phyloP scores from a whole-genome alignment of 2,113 vertebrate genomes.

The Alligator sinensis region DNA sequence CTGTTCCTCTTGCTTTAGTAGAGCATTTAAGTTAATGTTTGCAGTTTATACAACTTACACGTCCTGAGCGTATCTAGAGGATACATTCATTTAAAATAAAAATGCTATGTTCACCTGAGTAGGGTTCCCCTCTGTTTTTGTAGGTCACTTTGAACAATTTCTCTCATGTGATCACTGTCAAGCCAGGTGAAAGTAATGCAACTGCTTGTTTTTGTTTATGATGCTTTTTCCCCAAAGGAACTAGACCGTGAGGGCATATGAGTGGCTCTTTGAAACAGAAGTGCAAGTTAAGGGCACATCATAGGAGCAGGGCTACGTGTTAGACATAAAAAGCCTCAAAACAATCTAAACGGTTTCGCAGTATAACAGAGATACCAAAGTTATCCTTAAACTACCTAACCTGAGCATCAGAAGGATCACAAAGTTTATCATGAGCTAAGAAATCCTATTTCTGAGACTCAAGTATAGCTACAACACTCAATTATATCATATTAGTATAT shows the following conservation, averaged over 20 bases:
- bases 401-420: too few species aligned
- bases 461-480: too few species aligned
- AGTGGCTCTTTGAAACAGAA: not conserved
- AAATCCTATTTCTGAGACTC: too few species aligned
- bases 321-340: not conserved
- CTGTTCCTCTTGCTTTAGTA: not conserved
- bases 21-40: not conserved
- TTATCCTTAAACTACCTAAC: too few species aligned
- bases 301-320: not conserved
- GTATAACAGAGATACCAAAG: too few species aligned
- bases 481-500: not conserved
- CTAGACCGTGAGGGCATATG: not conserved
- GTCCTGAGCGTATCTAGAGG: not conserved
- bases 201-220: not conserved
- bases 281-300: not conserved
- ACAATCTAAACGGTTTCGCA: not conserved
- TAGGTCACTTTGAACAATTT: not conserved
- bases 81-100: not conserved
- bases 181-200: not conserved
- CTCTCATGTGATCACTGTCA: not conserved
- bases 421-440: too few species aligned
- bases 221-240: not conserved
- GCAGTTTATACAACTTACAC: not conserved
- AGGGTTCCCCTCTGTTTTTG: not conserved
- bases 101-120: not conserved